Conservation (phyloP, 92 coral and sea anemone genomes). For the Epizoanthus illoricatus region DNA sequence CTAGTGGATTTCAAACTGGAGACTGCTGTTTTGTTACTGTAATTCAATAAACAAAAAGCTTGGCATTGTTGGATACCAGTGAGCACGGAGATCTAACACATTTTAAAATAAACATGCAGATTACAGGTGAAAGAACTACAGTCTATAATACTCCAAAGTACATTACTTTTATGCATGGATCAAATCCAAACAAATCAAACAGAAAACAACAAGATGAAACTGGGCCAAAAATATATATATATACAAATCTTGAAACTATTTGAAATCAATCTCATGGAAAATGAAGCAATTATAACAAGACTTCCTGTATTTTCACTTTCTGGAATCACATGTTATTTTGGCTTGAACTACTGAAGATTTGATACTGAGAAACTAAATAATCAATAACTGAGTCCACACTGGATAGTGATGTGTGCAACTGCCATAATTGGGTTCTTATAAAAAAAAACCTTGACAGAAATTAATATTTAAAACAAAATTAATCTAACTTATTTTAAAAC, state of each 20-base stretch:
- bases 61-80: background rate
- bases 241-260: background rate
- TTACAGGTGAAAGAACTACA: no score
- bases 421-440: background rate
- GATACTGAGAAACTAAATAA: background rate
- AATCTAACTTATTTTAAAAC: background rate
- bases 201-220: background rate
- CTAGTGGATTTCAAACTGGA: background rate
- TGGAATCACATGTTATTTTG: background rate
- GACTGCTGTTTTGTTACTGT: background rate
- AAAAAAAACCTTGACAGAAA: background rate
- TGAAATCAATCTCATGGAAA: background rate
- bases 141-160: no score
- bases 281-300: background rate
- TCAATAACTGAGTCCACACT: background rate
- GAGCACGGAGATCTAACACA: no score
- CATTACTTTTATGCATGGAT: background rate
- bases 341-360: background rate
- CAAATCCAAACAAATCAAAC: background rate
- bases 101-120: no score
- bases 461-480: background rate
- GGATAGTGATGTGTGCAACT: no score
- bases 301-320: slow-evolving; percentile 8
- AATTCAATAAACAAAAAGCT: background rate
- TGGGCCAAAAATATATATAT: background rate